Conservation (phyloP, 2,888 invertebrate species). For the Phragmatobia fuliginosa region DNA sequence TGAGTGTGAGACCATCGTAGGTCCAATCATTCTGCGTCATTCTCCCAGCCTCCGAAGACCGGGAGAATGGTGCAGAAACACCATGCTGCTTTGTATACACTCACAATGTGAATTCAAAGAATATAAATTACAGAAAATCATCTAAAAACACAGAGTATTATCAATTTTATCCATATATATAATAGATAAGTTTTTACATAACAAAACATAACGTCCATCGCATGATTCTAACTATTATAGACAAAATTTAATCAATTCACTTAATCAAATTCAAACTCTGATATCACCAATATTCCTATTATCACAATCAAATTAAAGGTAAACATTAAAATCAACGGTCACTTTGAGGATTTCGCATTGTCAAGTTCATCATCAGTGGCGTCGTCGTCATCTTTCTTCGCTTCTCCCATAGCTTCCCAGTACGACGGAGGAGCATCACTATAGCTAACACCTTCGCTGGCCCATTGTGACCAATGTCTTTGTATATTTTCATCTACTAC, state of each 20-base stretch:
- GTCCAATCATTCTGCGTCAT: too few species aligned
- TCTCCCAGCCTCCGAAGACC: too few species aligned
- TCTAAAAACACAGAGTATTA: too few species aligned
- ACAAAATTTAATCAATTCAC: background rate
- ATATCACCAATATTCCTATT: background rate
- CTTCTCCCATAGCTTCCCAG: slow-evolving; percentile 54
- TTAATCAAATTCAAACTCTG: background rate
- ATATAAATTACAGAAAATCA: too few species aligned
- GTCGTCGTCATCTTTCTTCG: slow-evolving; percentile 26
- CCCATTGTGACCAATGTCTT: background rate
- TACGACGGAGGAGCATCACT: slow-evolving; percentile 52
- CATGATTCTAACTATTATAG: too few species aligned
- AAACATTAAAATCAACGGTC: background rate
- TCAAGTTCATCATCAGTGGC: slow-evolving; percentile 11
- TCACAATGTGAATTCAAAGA: too few species aligned
- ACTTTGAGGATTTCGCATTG: background rate
- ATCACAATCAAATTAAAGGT: background rate
- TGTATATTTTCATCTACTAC: slow-evolving; percentile 15
- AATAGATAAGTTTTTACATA: too few species aligned
- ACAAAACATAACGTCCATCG: too few species aligned
- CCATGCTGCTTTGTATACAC: too few species aligned
- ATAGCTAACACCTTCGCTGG: background rate
- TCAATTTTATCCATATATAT: too few species aligned
- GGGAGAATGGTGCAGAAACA: too few species aligned
- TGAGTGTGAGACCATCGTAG: too few species aligned